Percentiles rank a stretch among this genome's conserved stretches.
These are phyloP conservation scores for Oasisia sp. DNA, from an alignment of 2,888 invertebrate species.

Conservation along the genomic window DNA sequence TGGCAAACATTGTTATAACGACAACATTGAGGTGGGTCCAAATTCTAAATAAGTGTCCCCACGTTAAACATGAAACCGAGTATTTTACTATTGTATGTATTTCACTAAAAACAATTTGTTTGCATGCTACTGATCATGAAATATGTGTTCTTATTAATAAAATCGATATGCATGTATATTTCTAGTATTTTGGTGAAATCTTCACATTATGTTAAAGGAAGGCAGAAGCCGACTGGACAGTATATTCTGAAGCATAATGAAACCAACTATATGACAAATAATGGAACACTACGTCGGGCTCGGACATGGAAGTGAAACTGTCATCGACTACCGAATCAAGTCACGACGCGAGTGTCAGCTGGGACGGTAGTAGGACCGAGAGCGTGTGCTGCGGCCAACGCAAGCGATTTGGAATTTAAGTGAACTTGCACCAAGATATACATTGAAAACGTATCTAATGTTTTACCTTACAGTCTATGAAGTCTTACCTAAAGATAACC, in stretches of 20 bases:
- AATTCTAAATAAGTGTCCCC: too few relatives aligned
- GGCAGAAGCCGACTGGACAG: neutral
- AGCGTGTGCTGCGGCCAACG: neutral
- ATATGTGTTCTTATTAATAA: too few relatives aligned
- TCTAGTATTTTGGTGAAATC: too few relatives aligned
- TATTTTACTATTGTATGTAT: too few relatives aligned
- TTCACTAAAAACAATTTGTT: too few relatives aligned
- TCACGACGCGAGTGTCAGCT: neutral
- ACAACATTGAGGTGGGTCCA: too few relatives aligned
- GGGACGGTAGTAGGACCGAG: neutral
- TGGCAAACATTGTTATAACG: too few relatives aligned
- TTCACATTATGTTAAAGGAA: too few relatives aligned
- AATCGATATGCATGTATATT: too few relatives aligned
- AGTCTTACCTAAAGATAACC: neutral
- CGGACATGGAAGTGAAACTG: neutral
- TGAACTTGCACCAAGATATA: neutral
- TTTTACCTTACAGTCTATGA: neutral
- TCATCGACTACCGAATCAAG: neutral
- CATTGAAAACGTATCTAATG: neutral
- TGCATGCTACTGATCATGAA: too few relatives aligned
- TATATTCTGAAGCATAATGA: neutral
- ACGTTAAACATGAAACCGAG: too few relatives aligned
- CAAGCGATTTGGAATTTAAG: neutral
- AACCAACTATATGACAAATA: neutral
- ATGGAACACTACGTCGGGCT: neutral